Evolutionary conservation across 2,113 vertebrate species (phyloP).

Genomic region (Albula goreensis): DNA sequence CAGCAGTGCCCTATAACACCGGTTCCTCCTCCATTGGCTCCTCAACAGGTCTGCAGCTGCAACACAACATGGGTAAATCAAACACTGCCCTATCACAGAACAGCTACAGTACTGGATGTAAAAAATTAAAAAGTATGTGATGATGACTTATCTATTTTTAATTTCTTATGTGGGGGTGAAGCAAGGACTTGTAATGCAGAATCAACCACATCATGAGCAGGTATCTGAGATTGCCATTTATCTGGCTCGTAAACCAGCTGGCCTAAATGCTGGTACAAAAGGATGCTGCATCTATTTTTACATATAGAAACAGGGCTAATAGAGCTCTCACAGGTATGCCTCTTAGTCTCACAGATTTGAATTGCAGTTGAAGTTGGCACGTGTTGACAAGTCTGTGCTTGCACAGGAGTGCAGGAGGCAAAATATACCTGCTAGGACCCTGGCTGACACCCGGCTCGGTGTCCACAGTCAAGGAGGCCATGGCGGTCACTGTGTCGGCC

Average conservation of each 20-base stretch:
- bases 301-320: neutral
- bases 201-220: neutral
- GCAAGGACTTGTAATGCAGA: neutral
- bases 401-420: neutral
- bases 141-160: too few species aligned
- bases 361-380: neutral
- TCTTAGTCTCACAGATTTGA: neutral
- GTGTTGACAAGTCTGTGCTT: too few species aligned
- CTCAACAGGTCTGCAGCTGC: conserved; percentile 67
- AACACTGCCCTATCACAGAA: neutral
- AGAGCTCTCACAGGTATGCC: neutral
- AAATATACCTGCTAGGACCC: conserved; percentile 44
- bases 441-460: conserved; percentile 64
- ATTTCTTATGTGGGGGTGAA: neutral
- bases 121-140: too few species aligned
- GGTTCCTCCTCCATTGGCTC: conserved; percentile 87
- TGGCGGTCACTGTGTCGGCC: conserved; percentile 79
- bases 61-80: neutral
- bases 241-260: neutral
- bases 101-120: neutral
- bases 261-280: neutral
- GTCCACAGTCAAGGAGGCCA: conserved; percentile 81
- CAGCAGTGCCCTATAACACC: conserved; percentile 64
- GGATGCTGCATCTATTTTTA: neutral
- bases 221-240: neutral